Percentiles rank a stretch among this genome's conserved stretches.
phyloP scores from a whole-genome alignment of 2,888 invertebrate genomes.

The Creontiades dilutus region DNA sequence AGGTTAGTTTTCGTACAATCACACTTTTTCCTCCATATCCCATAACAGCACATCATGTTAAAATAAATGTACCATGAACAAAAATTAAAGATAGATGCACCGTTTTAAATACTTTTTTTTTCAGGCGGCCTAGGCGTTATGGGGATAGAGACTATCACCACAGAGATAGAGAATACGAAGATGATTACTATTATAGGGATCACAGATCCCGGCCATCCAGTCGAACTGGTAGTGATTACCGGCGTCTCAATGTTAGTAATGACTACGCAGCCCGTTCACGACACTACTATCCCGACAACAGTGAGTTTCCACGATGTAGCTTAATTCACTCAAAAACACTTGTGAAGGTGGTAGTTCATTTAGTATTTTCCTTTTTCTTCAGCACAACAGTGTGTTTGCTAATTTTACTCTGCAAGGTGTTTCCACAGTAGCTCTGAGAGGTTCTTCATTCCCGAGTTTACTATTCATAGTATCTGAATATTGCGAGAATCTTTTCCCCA shows the following conservation, averaged over 20 bases:
- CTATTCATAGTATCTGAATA: no score
- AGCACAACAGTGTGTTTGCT: no score
- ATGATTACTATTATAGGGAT: constrained; percentile 74
- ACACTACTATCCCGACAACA: constrained; percentile 71
- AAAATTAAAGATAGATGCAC: no score
- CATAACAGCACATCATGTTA: no score
- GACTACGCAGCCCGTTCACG: constrained; percentile 73
- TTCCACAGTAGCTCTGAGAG: no score
- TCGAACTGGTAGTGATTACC: constrained; percentile 76
- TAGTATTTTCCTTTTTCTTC: no score
- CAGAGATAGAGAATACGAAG: constrained; percentile 72
- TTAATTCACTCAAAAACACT: no score
- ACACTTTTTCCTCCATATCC: neutral
- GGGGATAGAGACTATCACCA: constrained; percentile 73
- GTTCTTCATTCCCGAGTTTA: no score
- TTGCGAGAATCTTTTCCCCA: no score
- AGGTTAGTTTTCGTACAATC: constrained; percentile 54
- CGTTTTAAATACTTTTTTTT: constrained; percentile 18
- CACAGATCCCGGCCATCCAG: constrained; percentile 77
- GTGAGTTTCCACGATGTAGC: constrained; percentile 15
- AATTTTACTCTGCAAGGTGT: no score
- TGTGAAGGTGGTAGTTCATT: no score
- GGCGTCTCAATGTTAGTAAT: constrained; percentile 71
- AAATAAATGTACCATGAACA: no score
- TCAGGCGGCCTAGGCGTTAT: constrained; percentile 72